These are phyloP conservation scores for Microdon myrmicae DNA, from an alignment of 2,888 invertebrate species.

Conservation along the genomic window DNA sequence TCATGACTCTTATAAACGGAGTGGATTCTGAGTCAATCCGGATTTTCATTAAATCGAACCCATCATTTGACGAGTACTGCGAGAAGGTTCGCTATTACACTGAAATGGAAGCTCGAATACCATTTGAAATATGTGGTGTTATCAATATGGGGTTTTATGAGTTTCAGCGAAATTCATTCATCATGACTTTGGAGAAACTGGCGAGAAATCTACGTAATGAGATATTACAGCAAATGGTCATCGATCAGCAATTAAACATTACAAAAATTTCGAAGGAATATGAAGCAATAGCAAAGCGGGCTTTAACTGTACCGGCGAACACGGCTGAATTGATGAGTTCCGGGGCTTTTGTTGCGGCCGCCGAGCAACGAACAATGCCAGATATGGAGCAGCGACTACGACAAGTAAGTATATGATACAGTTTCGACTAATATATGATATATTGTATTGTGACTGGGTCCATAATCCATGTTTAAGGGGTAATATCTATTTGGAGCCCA, in stretches of 20 bases:
- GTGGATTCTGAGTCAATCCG: slow-evolving; percentile 70
- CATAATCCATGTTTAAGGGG: too few species aligned
- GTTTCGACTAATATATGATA: slow-evolving; percentile 2
- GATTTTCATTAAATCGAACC: slow-evolving; percentile 74
- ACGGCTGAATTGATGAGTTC: slow-evolving; percentile 88
- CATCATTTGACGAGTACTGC: slow-evolving; percentile 74
- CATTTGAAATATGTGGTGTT: slow-evolving; percentile 70
- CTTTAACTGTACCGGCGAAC: slow-evolving; percentile 81
- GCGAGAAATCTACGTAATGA: slow-evolving; percentile 77
- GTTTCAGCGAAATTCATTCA: slow-evolving; percentile 82
- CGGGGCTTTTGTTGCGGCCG: slow-evolving; percentile 79
- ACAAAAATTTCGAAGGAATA: slow-evolving; percentile 88
- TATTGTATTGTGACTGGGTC: not conserved
- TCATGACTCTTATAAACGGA: slow-evolving; percentile 80
- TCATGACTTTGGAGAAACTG: slow-evolving; percentile 75
- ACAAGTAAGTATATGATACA: slow-evolving; percentile 63
- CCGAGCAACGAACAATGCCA: slow-evolving; percentile 75
- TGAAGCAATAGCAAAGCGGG: slow-evolving; percentile 79
- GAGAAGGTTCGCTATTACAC: slow-evolving; percentile 73
- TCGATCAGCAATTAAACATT: slow-evolving; percentile 82
- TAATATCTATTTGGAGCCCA: too few species aligned
- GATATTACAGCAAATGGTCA: slow-evolving; percentile 78
- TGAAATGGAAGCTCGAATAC: slow-evolving; percentile 72
- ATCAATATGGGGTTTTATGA: slow-evolving; percentile 86
- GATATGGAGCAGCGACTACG: slow-evolving; percentile 82